Base-by-base conservation (phyloP, 2,113 vertebrate genomes). In the Chelonoidis abingdonii region DNA sequence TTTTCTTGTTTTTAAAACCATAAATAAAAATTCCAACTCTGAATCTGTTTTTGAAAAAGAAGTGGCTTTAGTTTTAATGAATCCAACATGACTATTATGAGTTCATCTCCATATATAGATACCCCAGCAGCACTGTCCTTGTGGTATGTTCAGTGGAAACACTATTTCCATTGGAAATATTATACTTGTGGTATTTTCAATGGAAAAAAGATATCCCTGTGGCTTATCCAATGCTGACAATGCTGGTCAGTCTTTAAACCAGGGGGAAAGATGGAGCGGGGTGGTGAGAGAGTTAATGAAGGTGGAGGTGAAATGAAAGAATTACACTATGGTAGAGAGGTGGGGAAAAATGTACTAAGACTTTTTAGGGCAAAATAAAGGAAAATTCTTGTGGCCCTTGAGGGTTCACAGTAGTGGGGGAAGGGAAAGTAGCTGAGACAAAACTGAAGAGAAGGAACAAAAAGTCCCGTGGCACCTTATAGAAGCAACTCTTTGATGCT, bases 101-200 rank as follows among this genome's bases (percentile, higher is more conserved):
- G 98, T 98, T 98, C 98, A 98, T 98, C 98, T 97, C 65, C 97
- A 96, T 97, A 89, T 98, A 96, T 93, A 97, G 98, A 98, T 98
- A 98, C 98, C 98, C 97, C 98, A 97, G 98, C 98, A 98, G 96
- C 97, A 97, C 97, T 97, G 96, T 96, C 92, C 92, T 97, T 91
- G 98, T 92, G 98, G 98, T 98, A 44, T 83, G 87, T 82, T 98
- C 97, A 92, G 89, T 97, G 95, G 96, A 97, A 97, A 98, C 80
- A 84, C 97, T 97, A 90, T 96, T 95, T 96, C 98, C 98, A 97
- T 98, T 98, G 98, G 98, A 98, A 98, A 98, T 89, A 97, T 96
- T 96, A 96, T 62, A 89, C 97, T 97, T 97, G 97, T 95, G 97
- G 95, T 97, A 97, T 97, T 97, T 97, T 97, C 95, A 35, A 97